Evolutionary conservation across 2,113 vertebrate genomes (phyloP).

Genomic region (Leptosomus discolor): DNA sequence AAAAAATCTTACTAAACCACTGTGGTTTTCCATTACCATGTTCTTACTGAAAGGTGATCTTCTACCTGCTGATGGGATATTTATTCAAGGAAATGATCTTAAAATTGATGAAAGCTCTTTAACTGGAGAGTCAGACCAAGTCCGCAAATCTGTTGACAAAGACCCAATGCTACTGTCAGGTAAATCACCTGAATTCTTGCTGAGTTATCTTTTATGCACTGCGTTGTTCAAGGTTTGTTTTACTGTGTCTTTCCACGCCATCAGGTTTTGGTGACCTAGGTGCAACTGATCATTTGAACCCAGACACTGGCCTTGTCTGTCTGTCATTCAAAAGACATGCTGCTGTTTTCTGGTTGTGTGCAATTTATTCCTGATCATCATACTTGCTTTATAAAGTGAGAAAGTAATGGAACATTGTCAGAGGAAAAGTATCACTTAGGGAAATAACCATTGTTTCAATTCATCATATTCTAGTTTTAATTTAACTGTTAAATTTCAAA

Average conservation of each 20-base stretch:
- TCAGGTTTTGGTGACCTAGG: neutral
- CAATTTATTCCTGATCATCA: neutral
- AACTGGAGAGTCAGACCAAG: constrained; percentile 97
- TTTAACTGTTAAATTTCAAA: neutral
- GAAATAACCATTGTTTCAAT: neutral
- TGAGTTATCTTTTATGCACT: neutral
- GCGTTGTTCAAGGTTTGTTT: neutral
- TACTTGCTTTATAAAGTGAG: neutral
- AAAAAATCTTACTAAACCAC: neutral
- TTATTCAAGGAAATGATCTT: constrained; percentile 97
- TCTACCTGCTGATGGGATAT: constrained; percentile 91
- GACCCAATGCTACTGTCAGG: constrained; percentile 98
- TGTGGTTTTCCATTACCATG: neutral
- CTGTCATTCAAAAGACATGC: fast-evolving
- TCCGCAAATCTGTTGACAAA: constrained; percentile 91
- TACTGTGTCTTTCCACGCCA: neutral
- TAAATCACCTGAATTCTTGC: constrained; percentile 54
- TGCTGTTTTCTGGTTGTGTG: neutral
- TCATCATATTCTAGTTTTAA: neutral
- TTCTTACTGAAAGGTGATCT: constrained; percentile 84
- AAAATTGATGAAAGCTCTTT: constrained; percentile 98
- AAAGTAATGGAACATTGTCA: neutral
- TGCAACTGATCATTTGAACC: neutral
- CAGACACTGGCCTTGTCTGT: neutral
- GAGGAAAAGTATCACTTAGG: neutral